phyloP scores from a whole-genome alignment of 2,888 invertebrate species.

The Drosophila bunnanda region DNA sequence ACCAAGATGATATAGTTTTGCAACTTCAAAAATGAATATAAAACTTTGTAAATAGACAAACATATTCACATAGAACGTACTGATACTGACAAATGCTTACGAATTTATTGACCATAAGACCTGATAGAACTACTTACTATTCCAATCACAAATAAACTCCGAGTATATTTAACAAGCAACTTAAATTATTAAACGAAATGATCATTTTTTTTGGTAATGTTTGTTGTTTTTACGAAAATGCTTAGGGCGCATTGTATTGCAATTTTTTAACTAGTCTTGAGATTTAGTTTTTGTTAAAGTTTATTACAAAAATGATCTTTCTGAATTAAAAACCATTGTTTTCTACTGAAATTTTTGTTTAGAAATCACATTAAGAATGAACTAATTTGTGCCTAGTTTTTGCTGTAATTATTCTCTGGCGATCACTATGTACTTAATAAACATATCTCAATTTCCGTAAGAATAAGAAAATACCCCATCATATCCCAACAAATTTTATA shows the following conservation, averaged over 20 bases:
- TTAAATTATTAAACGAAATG: conserved; percentile 11
- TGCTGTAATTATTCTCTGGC: background rate
- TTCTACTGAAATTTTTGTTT: background rate
- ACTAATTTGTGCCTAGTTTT: conserved; percentile 1
- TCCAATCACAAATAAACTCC: conserved; percentile 26
- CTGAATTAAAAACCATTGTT: background rate
- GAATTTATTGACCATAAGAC: conserved; percentile 77
- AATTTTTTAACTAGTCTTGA: conserved; percentile 2
- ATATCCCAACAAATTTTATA: conserved; percentile 1
- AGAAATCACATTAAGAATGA: background rate
- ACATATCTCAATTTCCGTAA: conserved; percentile 11
- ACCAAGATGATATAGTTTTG: background rate
- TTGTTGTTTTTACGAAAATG: background rate
- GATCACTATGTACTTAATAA: conserved; percentile 14
- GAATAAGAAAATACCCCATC: background rate
- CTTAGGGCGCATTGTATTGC: background rate
- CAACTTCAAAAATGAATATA: background rate
- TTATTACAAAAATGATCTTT: background rate
- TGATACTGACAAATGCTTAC: conserved; percentile 55
- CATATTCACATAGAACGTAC: conserved; percentile 8
- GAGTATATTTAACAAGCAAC: conserved; percentile 2
- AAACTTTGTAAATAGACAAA: conserved; percentile 23
- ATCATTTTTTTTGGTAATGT: background rate
- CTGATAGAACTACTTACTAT: conserved; percentile 58
- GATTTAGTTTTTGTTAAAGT: background rate